These are phyloP conservation scores for Brachirus orientalis DNA, from an alignment of 2,113 vertebrate genomes.

Conservation along the genomic window DNA sequence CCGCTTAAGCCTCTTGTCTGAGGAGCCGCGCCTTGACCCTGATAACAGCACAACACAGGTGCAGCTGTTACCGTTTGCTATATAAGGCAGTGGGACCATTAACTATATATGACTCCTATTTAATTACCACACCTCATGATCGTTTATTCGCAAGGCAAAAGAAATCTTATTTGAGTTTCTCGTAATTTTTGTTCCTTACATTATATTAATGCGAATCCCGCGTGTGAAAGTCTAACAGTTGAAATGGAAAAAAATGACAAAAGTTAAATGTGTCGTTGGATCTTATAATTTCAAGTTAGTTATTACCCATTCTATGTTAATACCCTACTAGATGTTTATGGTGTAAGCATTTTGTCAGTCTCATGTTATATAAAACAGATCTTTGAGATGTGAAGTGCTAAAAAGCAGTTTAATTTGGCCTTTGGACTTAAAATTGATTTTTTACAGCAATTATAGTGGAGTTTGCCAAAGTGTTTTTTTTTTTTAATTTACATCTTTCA, in stretches of 20 bases:
- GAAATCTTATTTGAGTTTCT: neutral
- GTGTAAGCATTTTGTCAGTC: too few relatives aligned
- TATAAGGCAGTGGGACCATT: neutral
- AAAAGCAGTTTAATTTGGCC: too few relatives aligned
- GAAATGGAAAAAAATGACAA: neutral
- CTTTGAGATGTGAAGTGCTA: too few relatives aligned
- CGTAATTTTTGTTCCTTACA: neutral
- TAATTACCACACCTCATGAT: slow-evolving; percentile 26
- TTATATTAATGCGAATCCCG: neutral
- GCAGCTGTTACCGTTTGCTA: neutral
- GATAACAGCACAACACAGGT: slow-evolving; percentile 60
- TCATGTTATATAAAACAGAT: too few relatives aligned
- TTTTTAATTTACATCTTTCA: too few relatives aligned
- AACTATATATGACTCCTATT: slow-evolving; percentile 22
- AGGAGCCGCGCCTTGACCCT: slow-evolving; percentile 65
- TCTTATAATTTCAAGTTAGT: too few relatives aligned
- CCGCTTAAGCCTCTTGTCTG: slow-evolving; percentile 77
- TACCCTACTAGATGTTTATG: too few relatives aligned
- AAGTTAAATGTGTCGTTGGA: neutral
- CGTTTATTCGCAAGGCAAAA: too few relatives aligned
- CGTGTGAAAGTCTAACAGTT: neutral
- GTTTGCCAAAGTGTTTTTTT: too few relatives aligned
- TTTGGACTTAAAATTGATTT: too few relatives aligned
- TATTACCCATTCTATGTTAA: too few relatives aligned
- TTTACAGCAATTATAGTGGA: too few relatives aligned